A percentile compares a stretch with the other conserved stretches of the same genome.
phyloP scores from a whole-genome alignment of 2,888 invertebrate genomes.

The Hesperia comma region DNA sequence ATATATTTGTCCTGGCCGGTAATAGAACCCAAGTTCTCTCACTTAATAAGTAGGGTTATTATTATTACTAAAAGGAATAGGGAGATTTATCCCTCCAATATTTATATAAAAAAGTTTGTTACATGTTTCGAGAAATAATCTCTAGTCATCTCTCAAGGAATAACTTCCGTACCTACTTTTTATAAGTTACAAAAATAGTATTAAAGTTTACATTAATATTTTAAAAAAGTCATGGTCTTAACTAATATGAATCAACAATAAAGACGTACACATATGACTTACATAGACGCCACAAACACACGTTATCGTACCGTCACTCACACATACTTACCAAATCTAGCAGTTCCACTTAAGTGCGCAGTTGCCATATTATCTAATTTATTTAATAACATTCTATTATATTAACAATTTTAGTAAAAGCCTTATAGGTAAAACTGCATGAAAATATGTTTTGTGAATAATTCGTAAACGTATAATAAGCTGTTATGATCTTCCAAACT shows the following conservation, averaged over 20 bases:
- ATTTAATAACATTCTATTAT: slow-evolving; percentile 15
- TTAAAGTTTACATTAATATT: too few species aligned
- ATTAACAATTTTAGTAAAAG: slow-evolving; percentile 30
- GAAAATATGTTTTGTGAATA: not conserved
- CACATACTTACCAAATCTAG: slow-evolving; percentile 25
- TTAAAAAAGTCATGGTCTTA: not conserved
- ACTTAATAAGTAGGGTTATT: too few species aligned
- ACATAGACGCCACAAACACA: slow-evolving; percentile 19
- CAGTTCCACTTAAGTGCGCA: slow-evolving; percentile 21
- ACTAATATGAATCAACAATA: not conserved
- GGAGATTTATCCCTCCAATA: too few species aligned
- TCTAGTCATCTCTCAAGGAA: not conserved
- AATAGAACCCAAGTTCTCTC: too few species aligned
- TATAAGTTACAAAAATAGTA: not conserved
- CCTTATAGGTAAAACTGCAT: slow-evolving; percentile 1
- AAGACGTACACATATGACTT: slow-evolving; percentile 8
- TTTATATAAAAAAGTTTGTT: too few species aligned
- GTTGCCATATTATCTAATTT: slow-evolving; percentile 25
- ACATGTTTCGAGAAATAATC: too few species aligned
- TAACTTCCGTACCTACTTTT: not conserved
- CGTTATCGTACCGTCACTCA: slow-evolving; percentile 10
- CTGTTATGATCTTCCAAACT: not conserved
- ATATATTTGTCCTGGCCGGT: too few species aligned
- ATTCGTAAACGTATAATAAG: not conserved
- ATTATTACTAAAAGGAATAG: too few species aligned